These are phyloP conservation scores for Mobula hypostoma DNA, from an alignment of 2,113 vertebrate species.

Conservation along the genomic window DNA sequence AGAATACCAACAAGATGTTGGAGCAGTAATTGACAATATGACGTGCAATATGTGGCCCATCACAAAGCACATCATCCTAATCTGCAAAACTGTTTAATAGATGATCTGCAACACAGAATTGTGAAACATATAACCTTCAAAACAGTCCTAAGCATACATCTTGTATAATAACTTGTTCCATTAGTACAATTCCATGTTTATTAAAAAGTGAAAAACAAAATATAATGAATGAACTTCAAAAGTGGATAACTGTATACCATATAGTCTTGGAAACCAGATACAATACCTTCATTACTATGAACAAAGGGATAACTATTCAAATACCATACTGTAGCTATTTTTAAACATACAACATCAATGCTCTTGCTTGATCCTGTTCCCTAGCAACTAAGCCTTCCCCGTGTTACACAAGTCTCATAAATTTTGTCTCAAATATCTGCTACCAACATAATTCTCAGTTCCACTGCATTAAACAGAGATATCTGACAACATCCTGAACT, in stretches of 20 bases:
- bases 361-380: neutral
- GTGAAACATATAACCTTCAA: neutral
- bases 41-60: neutral
- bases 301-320: neutral
- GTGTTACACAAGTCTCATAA: neutral
- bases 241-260: neutral
- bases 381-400: neutral
- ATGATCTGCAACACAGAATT: neutral
- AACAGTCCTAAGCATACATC: neutral
- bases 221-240: neutral
- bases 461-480: neutral
- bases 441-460: neutral
- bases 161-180: neutral
- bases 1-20: neutral
- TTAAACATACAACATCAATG: neutral
- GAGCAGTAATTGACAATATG: neutral
- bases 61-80: neutral
- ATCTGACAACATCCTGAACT: no score
- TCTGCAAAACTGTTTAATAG: neutral
- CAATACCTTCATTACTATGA: neutral
- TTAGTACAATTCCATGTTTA: neutral
- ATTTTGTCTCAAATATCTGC: conserved; percentile 5
- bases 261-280: neutral
- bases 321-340: neutral
- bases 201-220: neutral